These are phyloP conservation scores for Megaceryle torquata DNA, from an alignment of 2,113 vertebrate species.

Conservation along the genomic window DNA sequence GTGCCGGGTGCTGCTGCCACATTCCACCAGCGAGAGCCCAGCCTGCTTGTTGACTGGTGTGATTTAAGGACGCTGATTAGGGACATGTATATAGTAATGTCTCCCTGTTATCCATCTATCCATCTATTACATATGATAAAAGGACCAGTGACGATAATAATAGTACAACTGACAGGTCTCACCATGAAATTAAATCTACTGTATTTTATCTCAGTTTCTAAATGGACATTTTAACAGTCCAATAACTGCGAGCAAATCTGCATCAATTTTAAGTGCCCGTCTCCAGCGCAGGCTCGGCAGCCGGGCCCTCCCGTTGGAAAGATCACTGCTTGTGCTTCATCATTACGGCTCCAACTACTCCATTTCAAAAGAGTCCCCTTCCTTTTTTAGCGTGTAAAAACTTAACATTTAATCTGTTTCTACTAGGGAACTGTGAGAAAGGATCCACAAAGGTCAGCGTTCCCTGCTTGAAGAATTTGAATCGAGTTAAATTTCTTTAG, in stretches of 20 bases:
- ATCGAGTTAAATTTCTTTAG: slow-evolving; percentile 38
- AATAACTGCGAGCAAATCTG: slow-evolving; percentile 11
- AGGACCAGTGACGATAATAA: slow-evolving; percentile 27
- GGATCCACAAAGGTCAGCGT: slow-evolving; percentile 35
- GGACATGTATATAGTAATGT: background rate
- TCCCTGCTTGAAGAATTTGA: slow-evolving; percentile 40
- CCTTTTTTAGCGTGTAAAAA: slow-evolving; percentile 34
- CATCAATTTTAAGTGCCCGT: slow-evolving; percentile 44
- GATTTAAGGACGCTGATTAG: slow-evolving; percentile 35
- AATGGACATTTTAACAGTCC: slow-evolving; percentile 32
- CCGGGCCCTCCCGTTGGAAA: slow-evolving; percentile 42
- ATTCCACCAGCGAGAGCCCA: background rate
- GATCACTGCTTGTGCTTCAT: slow-evolving; percentile 28
- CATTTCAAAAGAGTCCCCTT: slow-evolving; percentile 43
- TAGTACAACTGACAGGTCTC: slow-evolving; percentile 6
- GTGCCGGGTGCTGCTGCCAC: background rate
- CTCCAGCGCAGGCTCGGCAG: background rate
- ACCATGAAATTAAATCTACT: slow-evolving; percentile 39
- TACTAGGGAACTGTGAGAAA: slow-evolving; percentile 13
- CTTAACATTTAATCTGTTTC: slow-evolving; percentile 59
- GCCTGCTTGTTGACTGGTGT: background rate
- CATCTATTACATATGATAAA: slow-evolving; percentile 47
- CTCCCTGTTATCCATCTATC: slow-evolving; percentile 45
- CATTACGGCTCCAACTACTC: slow-evolving; percentile 53
- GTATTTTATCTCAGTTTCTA: slow-evolving; percentile 55